phyloP scores from a whole-genome alignment of 1,140 invertebrate genomes.

The Drosophila navojoa region DNA sequence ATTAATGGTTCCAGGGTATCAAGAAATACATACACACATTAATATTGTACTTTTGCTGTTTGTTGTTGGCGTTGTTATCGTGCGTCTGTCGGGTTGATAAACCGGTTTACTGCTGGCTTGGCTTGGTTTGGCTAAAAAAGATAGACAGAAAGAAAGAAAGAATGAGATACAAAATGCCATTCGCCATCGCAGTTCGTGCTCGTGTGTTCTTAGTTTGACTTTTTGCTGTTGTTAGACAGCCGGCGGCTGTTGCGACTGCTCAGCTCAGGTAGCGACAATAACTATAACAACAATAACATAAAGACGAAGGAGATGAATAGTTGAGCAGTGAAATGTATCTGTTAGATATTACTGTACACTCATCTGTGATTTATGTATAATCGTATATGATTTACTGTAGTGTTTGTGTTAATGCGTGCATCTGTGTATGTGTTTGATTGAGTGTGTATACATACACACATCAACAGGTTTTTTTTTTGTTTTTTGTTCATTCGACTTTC shows the following conservation, averaged over 20 bases:
- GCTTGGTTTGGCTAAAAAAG: conserved; percentile 49
- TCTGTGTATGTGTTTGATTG: conserved; percentile 12
- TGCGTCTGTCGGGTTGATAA: conserved; percentile 68
- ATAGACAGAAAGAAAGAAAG: not conserved
- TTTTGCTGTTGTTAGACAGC: conserved; percentile 34
- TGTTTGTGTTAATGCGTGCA: conserved; percentile 7
- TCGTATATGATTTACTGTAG: conserved; percentile 28
- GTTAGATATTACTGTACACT: conserved; percentile 71
- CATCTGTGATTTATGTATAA: conserved; percentile 43
- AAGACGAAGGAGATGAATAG: conserved; percentile 17
- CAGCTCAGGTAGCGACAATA: conserved; percentile 57
- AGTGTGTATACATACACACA: conserved; percentile 4
- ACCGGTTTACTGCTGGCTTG: conserved; percentile 68
- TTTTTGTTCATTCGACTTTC: conserved; percentile 26
- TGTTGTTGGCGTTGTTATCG: conserved; percentile 64
- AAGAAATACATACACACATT: conserved; percentile 47
- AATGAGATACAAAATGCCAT: conserved; percentile 29
- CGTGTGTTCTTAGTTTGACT: conserved; percentile 31
- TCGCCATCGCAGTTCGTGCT: conserved; percentile 28
- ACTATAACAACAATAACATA: conserved; percentile 20
- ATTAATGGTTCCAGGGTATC: conserved; percentile 2
- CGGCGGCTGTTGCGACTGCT: conserved; percentile 17
- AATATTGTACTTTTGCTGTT: conserved; percentile 53
- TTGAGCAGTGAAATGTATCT: conserved; percentile 69
- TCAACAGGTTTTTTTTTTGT: conserved; percentile 38